These are phyloP conservation scores for Ypsolopha sequella DNA, from an alignment of 2,888 invertebrate species.

Conservation along the genomic window DNA sequence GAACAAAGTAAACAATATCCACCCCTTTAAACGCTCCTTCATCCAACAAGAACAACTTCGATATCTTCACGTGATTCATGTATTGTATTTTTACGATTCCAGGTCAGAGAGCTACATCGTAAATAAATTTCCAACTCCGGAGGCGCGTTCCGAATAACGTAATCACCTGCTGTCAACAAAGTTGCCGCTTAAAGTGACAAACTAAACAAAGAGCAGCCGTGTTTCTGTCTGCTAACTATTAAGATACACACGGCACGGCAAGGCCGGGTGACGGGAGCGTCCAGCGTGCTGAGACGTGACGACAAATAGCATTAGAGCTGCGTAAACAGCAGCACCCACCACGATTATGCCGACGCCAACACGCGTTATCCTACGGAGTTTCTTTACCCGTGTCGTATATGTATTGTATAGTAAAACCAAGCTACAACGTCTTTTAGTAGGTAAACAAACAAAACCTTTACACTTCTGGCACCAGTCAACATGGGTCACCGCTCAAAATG, in stretches of 20 bases:
- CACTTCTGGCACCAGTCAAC: conserved; percentile 13
- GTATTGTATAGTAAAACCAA: too few species aligned
- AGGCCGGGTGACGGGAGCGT: conserved; percentile 46
- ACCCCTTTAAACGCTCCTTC: conserved; percentile 17
- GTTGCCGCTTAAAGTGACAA: conserved; percentile 48
- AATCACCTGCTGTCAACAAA: conserved; percentile 44
- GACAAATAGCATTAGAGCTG: conserved; percentile 60
- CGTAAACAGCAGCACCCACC: conserved; percentile 45
- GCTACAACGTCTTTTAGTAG: conserved; percentile 1
- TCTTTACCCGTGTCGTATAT: too few species aligned
- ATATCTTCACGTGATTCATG: conserved; percentile 23
- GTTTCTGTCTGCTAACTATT: conserved; percentile 56
- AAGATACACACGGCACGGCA: conserved; percentile 42
- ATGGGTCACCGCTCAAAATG: conserved; percentile 22
- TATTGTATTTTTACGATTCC: conserved; percentile 14
- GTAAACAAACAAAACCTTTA: neutral
- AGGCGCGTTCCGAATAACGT: conserved; percentile 27
- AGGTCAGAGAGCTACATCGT: neutral
- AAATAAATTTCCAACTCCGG: conserved; percentile 32
- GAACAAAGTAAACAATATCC: conserved; percentile 25
- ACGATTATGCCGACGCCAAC: conserved; percentile 45
- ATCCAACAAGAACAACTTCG: conserved; percentile 18
- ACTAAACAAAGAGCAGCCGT: conserved; percentile 49
- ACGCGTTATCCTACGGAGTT: too few species aligned
- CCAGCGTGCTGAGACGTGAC: conserved; percentile 19